Conservation (phyloP, 2,888 invertebrate genomes). For the Cheilosia impressa region DNA sequence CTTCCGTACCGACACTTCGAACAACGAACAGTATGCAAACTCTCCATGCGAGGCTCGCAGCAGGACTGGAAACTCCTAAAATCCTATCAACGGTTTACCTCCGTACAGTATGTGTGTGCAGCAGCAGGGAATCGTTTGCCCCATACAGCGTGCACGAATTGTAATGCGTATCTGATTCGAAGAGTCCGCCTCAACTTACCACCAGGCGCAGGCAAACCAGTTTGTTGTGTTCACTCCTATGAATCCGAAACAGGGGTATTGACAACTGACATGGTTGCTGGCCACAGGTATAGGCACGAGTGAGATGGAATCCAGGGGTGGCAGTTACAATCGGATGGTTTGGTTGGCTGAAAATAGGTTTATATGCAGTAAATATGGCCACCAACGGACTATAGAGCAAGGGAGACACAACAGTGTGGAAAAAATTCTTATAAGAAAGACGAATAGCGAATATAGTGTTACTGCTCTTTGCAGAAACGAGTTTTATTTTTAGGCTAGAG, state of each 20-base stretch:
- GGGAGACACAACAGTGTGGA: background rate
- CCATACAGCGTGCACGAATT: conserved; percentile 72
- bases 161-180: conserved; percentile 53
- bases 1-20: conserved; percentile 48
- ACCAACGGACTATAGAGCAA: conserved; percentile 12
- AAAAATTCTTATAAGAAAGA: conserved; percentile 26
- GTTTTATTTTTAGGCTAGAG: conserved; percentile 2
- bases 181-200: conserved; percentile 46
- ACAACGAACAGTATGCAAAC: conserved; percentile 79
- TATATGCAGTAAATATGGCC: conserved; percentile 48
- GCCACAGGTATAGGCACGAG: conserved; percentile 4
- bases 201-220: conserved; percentile 9
- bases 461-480: conserved; percentile 52
- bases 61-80: conserved; percentile 83
- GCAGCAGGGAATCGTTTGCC: conserved; percentile 74
- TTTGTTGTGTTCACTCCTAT: conserved; percentile 22
- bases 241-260: conserved; percentile 8
- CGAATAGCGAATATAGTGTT: background rate
- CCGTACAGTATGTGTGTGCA: conserved; percentile 71
- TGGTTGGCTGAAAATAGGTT: conserved; percentile 35
- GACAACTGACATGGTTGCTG: too few relatives aligned
- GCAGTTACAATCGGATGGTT: background rate
- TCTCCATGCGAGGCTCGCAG: conserved; percentile 83
- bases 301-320: conserved; percentile 6
- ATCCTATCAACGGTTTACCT: conserved; percentile 78